Evolutionary conservation across 2,113 vertebrate species (phyloP), one percentile per base, ranked within the genome.

Genomic region (Poeciliopsis occidentalis): DNA sequence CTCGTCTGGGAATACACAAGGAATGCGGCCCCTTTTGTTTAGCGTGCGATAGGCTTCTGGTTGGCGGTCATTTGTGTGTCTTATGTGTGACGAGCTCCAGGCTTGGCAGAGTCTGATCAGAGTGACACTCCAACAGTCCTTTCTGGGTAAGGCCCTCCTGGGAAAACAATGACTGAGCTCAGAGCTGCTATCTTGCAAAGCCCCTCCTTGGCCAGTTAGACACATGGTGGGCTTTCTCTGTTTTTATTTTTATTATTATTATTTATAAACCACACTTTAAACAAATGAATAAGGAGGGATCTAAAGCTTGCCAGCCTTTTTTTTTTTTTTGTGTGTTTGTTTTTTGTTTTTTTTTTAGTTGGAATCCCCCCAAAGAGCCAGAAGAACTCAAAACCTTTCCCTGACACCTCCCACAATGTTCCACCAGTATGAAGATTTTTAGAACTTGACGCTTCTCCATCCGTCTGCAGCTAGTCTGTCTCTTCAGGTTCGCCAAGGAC

Each of bases 1-100:
- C 85, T 89, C 86, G 70, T 88, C 92, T 92, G 92, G 93, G 94
- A 95, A 93, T 90, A 91, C 84, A 64, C 66, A 31, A 81, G 87
- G 92, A 94, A 94, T 94, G 94, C 84, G 83, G 91, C 88, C 87
- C 82, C 85, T 92, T 94, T 93, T 93, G 93, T 93, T 93, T 88
- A 78, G 89, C 63, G 87, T 76, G 84, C 26, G 89, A 93, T 93
- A 89, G 93, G 87, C 81, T 77, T 81, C 83, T 86, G 70, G 73
- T 87, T 87, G 87, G 86, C 85, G 69, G 85, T 84, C 80, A 79
- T 71, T 84, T 76, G 71, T 87, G 83, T 84, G 87, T 91, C 79
- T 81, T 78, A 66, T 84, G 75, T 85, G 84, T 87, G 88, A 90
- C 84, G 37, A 88, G 87, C 83, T 91, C 78, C 86, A 87, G 88